phyloP scores from a whole-genome alignment of 2,797 vertebrate genomes.

The Ceyx erithaca region DNA sequence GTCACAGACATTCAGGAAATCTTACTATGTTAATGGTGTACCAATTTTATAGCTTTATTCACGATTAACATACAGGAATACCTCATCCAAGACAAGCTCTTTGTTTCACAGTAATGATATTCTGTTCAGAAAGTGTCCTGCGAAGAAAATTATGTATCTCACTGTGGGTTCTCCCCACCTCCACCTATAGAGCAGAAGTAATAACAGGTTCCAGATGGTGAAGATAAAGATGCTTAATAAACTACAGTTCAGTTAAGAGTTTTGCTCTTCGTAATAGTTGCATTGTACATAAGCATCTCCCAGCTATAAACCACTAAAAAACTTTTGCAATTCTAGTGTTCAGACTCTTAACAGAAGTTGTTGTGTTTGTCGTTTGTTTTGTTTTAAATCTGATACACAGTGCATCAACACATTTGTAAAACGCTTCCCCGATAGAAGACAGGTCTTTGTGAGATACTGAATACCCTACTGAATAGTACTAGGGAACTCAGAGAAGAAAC shows the following conservation, averaged over 20 bases:
- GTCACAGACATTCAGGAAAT: neutral
- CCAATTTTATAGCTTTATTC: neutral
- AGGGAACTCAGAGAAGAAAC: neutral
- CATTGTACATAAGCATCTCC: neutral
- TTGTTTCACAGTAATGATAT: neutral
- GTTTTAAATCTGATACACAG: neutral
- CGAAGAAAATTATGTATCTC: neutral
- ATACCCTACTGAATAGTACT: neutral
- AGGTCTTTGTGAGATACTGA: neutral
- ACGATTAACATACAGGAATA: neutral
- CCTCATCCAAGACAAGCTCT: neutral
- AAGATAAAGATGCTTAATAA: neutral
- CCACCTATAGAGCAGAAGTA: neutral
- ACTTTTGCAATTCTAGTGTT: constrained; percentile 6
- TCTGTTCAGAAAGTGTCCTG: neutral
- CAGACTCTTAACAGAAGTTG: neutral
- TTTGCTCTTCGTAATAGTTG: neutral
- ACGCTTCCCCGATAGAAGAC: neutral
- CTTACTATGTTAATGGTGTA: neutral
- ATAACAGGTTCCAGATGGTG: neutral
- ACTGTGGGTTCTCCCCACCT: neutral
- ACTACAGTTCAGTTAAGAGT: neutral
- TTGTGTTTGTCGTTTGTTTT: neutral
- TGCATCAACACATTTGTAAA: neutral
- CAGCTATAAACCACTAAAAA: neutral